phyloP scores from a whole-genome alignment of 2,797 vertebrate genomes.

The Choloepus didactylus region DNA sequence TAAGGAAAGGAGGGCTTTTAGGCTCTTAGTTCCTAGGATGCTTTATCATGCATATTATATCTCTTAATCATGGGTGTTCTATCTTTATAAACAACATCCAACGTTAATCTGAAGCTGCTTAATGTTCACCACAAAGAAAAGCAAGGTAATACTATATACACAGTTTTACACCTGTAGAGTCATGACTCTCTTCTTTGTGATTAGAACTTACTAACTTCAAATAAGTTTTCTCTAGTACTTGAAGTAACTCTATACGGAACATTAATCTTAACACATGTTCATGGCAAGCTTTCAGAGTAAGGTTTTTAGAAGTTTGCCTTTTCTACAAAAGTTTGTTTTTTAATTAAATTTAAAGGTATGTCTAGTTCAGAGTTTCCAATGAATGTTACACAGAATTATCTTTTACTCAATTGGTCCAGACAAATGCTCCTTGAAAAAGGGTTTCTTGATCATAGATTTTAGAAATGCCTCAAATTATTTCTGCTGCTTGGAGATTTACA shows the following conservation, averaged over 20 bases:
- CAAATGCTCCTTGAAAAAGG: constrained; percentile 30
- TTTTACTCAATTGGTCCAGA: constrained; percentile 54
- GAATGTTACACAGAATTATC: constrained; percentile 1
- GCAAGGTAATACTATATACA: not conserved
- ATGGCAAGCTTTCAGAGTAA: constrained; percentile 13
- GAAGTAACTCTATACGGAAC: not conserved
- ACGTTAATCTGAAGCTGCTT: constrained; percentile 27
- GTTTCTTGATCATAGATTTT: constrained; percentile 44
- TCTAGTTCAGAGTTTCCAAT: constrained; percentile 43
- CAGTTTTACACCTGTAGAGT: not conserved
- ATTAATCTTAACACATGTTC: constrained; percentile 10
- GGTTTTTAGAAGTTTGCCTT: constrained; percentile 47
- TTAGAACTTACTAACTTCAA: not conserved
- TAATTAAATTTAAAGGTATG: constrained; percentile 43
- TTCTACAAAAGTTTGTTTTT: constrained; percentile 32
- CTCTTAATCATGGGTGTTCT: not conserved
- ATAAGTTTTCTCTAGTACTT: constrained; percentile 14
- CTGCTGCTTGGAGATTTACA: not conserved
- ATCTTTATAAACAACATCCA: not conserved
- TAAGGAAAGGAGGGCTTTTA: not conserved
- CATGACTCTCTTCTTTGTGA: no score
- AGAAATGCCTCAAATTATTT: constrained; percentile 33
- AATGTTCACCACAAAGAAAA: not conserved
- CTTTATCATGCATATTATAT: not conserved
- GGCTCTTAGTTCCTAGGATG: not conserved